Evolutionary conservation across 2,113 vertebrate species (phyloP).

Genomic region (Pyrgilauda ruficollis): DNA sequence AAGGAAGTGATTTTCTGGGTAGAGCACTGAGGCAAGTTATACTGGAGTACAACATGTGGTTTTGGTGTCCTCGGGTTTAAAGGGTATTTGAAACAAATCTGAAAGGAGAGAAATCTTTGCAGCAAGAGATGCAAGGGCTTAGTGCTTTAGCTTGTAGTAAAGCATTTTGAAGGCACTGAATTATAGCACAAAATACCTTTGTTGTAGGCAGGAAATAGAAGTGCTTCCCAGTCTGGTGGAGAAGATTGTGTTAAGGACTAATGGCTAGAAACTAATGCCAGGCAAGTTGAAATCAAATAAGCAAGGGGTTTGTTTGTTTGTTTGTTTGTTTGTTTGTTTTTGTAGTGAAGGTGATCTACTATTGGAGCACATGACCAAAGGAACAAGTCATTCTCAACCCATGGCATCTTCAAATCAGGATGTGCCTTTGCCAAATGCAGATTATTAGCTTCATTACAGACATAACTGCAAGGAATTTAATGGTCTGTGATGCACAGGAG

Average conservation of each 20-base stretch:
- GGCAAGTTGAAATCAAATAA: neutral
- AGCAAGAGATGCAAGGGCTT: neutral
- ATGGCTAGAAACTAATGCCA: neutral
- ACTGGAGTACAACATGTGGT: neutral
- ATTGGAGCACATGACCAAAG: neutral
- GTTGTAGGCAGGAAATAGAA: neutral
- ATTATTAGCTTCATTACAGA: constrained; percentile 20
- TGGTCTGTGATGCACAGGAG: neutral
- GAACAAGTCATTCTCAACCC: neutral
- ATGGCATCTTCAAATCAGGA: neutral
- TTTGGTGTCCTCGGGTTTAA: neutral
- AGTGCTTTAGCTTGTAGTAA: neutral
- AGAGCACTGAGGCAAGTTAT: neutral
- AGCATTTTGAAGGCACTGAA: neutral
- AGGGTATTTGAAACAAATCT: neutral
- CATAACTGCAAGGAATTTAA: neutral
- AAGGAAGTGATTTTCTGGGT: constrained; percentile 11
- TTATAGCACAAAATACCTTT: neutral
- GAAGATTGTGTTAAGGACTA: neutral
- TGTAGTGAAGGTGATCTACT: neutral
- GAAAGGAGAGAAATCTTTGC: neutral
- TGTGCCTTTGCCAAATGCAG: neutral
- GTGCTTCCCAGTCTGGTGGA: neutral
- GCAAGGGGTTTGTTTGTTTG: neutral
- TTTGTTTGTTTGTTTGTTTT: neutral